These are phyloP conservation scores for Drosophila neutralis DNA, from an alignment of 2,888 invertebrate genomes.

Conservation along the genomic window DNA sequence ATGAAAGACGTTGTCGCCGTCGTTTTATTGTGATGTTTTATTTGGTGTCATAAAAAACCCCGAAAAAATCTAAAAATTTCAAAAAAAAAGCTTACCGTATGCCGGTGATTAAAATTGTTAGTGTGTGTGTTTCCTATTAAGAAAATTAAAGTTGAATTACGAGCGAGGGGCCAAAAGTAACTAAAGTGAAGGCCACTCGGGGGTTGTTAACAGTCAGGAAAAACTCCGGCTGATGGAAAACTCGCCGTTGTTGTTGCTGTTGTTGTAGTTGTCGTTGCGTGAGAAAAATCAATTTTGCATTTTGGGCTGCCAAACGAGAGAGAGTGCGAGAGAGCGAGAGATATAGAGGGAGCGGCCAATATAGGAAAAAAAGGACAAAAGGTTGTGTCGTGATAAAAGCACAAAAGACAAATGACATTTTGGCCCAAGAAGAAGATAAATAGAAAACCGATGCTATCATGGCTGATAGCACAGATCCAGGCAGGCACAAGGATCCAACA, in stretches of 20 bases:
- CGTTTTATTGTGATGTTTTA: conserved; percentile 19
- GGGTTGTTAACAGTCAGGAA: conserved; percentile 52
- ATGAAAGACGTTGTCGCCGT: conserved; percentile 15
- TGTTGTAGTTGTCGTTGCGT: conserved; percentile 62
- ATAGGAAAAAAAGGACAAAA: conserved; percentile 44
- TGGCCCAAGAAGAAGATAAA: conserved; percentile 48
- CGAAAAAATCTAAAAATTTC: conserved; percentile 25
- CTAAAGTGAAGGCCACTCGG: conserved; percentile 57
- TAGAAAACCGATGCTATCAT: conserved; percentile 80
- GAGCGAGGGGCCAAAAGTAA: conserved; percentile 24
- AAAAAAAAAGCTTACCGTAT: conserved; percentile 44
- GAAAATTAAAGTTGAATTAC: conserved; percentile 65
- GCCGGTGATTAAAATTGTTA: conserved; percentile 49
- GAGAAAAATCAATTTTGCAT: conserved; percentile 82
- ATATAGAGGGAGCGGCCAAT: conserved; percentile 17
- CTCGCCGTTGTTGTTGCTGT: conserved; percentile 19
- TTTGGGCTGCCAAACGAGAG: conserved; percentile 34
- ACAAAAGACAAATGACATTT: conserved; percentile 65
- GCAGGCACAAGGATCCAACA: conserved; percentile 78
- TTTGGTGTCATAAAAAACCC: conserved; percentile 39
- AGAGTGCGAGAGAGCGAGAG: background rate
- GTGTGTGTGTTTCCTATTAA: conserved; percentile 35
- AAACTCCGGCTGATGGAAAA: conserved; percentile 60
- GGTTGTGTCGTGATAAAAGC: conserved; percentile 11
- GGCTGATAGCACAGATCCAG: conserved; percentile 81